Base-by-base conservation (phyloP, 1,140 invertebrate species). In the Diabrotica undecimpunctata region DNA sequence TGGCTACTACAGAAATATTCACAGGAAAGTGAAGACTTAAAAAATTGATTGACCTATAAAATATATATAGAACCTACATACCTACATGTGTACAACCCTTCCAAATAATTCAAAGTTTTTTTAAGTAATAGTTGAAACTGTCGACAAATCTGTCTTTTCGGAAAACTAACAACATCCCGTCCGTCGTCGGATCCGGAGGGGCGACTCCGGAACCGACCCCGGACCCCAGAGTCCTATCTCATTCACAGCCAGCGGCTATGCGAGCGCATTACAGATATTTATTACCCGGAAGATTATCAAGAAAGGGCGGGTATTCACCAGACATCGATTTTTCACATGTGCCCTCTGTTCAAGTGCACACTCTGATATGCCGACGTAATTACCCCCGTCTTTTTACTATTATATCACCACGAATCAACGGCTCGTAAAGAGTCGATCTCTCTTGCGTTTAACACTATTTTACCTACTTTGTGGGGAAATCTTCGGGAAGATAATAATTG, bases 221-320 rank as follows among this genome's bases (percentile, higher is more conserved):
- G 51, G 52, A 54, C 61, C 46, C 51, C 59, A 58, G 36, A 58
- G 13, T 66, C 66, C 74, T 77, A 77, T 77, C 75, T 74, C 74
- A 74, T 77, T 77, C 73, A 77, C 75, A 77, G 75, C 73, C 75
- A 77, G 68, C 75, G 72, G 72, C 72, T 70, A 76, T 76, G 72
- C 73, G 72, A 74, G 72, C 74, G 72, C 75, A 77, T 77, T 77
- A 75, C 71, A 73, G 72, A 77, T 77, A 77, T 77, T 77, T 77
- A 77, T 74, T 74, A 70, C 63, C 67, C 62, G 62, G 65, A 64
- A 68, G 69, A 73, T 75, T 74, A 75, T 72, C 69, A 72, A 75
- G 72, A 71, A 74, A 74, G 70, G 74, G 74, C 71, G 72, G 72
- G 66, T 69, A 69, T 69, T 66, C 66, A 68, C 66, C 66, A 67